Evolutionary conservation across 2,797 vertebrate genomes (phyloP).

Genomic region (Oreonectes daqikongensis): DNA sequence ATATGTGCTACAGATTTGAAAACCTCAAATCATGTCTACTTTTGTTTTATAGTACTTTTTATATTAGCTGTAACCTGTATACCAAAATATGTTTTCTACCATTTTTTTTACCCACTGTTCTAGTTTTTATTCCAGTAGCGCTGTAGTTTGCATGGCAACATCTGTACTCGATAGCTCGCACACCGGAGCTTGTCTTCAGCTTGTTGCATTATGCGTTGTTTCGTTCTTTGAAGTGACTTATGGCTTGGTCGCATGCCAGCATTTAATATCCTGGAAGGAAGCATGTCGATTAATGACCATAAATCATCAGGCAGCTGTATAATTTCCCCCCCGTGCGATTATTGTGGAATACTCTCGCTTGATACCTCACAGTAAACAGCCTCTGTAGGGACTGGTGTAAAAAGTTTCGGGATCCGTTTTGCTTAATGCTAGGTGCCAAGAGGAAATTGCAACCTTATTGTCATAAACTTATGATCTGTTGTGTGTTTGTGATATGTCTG

Average conservation of each 20-base stretch:
- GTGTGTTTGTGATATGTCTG: background rate
- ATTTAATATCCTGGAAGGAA: conserved; percentile 48
- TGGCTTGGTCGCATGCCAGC: conserved; percentile 36
- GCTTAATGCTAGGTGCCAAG: conserved; percentile 4
- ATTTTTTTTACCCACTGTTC: background rate
- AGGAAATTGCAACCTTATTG: conserved; percentile 39
- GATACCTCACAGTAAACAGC: conserved; percentile 20
- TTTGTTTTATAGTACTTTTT: background rate
- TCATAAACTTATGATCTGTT: conserved; percentile 16
- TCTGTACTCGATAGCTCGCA: conserved; percentile 37
- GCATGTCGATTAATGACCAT: conserved; percentile 41
- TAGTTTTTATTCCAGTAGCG: background rate
- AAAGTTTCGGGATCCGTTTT: conserved; percentile 20
- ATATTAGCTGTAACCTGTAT: background rate
- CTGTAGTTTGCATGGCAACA: conserved; percentile 13
- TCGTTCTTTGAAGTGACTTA: conserved; percentile 19
- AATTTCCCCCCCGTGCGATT: conserved; percentile 34
- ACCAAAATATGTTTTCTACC: background rate
- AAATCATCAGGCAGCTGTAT: conserved; percentile 25
- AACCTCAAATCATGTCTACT: background rate
- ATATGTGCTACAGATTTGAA: background rate
- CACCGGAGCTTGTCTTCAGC: conserved; percentile 26
- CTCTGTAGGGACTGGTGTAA: conserved; percentile 33
- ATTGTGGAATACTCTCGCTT: conserved; percentile 15
- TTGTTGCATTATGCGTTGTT: conserved; percentile 9